Evolutionary conservation across 2,113 vertebrate genomes (phyloP), one percentile per base, ranked within the genome.

Genomic region (Burhinus bistriatus): DNA sequence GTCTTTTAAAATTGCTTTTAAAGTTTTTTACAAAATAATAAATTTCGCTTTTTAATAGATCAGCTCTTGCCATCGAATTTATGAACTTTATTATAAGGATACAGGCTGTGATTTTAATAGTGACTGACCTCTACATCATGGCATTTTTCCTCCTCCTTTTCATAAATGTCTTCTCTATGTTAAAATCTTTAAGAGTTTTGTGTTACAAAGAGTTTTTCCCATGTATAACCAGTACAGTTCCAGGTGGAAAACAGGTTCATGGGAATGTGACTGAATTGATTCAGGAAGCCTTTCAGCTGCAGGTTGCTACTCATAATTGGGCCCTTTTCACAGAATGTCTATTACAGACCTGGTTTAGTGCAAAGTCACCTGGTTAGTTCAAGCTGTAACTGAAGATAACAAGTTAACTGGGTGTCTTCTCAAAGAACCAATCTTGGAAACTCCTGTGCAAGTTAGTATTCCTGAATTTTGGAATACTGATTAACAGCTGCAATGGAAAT

Each of bases 221-320:
- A 0, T 9, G 9, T 61, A 2, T 9, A 47, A 59, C 18, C 22
- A 26, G 1, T 27, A 3, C 0, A 19, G 15, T 52, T 87, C 65
- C 40, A 66, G 80, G 82, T 72, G 34, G 77, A 69, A 45, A 69
- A 26, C 8, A 7, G 8, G 13, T 71, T 87, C 9, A 36, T 66
- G 79, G 59, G 38, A 36, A 27, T 19, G 27, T 22, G 3, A 26
- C 29, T 61, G 69, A 71, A 19, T 78, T 32, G 45, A 5, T 36
- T 85, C 25, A 29, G 40, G 90, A 80, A 77, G 26, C 27, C 23
- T 38, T 45, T 22, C 68, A 58, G 65, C 72, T 81, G 76, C 71
- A 57, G 45, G 40, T 57, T 44, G 42, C 55, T 79, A 1, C 40
- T 77, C 61, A 22, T 0, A 1, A 1, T 0, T 14, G 44, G 12